phyloP scores from a whole-genome alignment of 2,797 vertebrate species.

The Telmatherina bonti region DNA sequence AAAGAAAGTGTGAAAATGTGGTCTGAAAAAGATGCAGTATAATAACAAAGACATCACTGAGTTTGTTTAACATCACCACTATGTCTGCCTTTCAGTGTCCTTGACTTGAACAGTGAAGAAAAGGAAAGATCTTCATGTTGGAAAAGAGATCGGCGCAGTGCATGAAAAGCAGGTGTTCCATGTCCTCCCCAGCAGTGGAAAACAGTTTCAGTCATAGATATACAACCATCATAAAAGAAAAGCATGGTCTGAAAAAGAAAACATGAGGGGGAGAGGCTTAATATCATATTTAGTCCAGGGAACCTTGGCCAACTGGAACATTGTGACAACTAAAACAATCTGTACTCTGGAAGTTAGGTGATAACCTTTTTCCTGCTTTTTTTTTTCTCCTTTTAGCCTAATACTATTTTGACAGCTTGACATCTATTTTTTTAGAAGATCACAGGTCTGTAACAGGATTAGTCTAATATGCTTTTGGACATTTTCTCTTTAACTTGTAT shows the following conservation, averaged over 20 bases:
- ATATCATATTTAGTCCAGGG: slow-evolving; percentile 56
- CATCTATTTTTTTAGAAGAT: slow-evolving; percentile 42
- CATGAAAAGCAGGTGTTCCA: slow-evolving; percentile 73
- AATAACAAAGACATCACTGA: slow-evolving; percentile 35
- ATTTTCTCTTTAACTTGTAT: slow-evolving; percentile 19
- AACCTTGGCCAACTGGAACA: slow-evolving; percentile 68
- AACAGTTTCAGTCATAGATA: slow-evolving; percentile 67
- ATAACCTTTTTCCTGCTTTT: slow-evolving; percentile 65
- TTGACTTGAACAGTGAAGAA: slow-evolving; percentile 59
- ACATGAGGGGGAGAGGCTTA: slow-evolving; percentile 60
- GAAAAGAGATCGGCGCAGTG: slow-evolving; percentile 50
- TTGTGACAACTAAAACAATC: slow-evolving; percentile 63
- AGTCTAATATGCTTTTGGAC: slow-evolving; percentile 13
- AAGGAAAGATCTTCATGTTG: slow-evolving; percentile 65
- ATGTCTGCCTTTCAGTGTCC: slow-evolving; percentile 44
- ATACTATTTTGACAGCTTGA: slow-evolving; percentile 40
- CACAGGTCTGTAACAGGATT: slow-evolving; percentile 26
- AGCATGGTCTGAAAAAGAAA: slow-evolving; percentile 66
- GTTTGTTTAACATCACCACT: slow-evolving; percentile 54
- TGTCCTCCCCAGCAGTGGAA: slow-evolving; percentile 71
- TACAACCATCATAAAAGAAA: slow-evolving; percentile 67
- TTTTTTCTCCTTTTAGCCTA: slow-evolving; percentile 43
- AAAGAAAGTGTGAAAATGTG: slow-evolving; percentile 13
- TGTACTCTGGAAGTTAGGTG: slow-evolving; percentile 66
- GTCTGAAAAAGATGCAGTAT: slow-evolving; percentile 25